phyloP scores from a whole-genome alignment of 2,888 invertebrate species.

The Xestia xanthographa region DNA sequence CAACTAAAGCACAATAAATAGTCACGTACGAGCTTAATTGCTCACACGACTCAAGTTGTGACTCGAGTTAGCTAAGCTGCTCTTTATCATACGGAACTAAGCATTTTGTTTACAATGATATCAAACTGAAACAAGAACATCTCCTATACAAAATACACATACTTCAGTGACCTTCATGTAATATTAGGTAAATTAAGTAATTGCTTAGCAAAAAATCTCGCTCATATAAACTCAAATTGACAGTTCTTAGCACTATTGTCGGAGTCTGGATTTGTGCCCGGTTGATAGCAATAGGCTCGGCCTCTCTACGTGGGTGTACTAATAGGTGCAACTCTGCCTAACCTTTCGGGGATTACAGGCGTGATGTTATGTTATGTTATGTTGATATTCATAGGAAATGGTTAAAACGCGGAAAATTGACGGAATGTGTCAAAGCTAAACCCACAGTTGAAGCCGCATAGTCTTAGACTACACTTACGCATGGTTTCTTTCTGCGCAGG shows the following conservation, averaged over 20 bases:
- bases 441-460: not conserved
- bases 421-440: not conserved
- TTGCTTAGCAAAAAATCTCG: not conserved
- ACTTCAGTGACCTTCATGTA: not conserved
- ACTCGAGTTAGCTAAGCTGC: not conserved
- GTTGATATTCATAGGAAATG: not conserved
- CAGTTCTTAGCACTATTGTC: not conserved
- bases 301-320: not conserved
- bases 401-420: not conserved
- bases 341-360: not conserved
- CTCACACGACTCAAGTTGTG: not conserved
- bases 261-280: not conserved
- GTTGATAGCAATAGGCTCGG: not conserved
- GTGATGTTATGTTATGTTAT: not conserved
- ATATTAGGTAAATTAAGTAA: not conserved
- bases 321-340: not conserved
- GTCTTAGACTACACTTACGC: not conserved
- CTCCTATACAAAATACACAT: not conserved
- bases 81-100: not conserved
- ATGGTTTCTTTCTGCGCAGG: slow-evolving; percentile 81
- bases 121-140: not conserved
- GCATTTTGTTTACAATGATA: not conserved
- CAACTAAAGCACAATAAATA: not conserved
- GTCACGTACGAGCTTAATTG: not conserved
- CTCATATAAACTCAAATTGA: not conserved